Base-by-base conservation (phyloP, 1,140 invertebrate genomes). In the Rhynchophorus ferrugineus region DNA sequence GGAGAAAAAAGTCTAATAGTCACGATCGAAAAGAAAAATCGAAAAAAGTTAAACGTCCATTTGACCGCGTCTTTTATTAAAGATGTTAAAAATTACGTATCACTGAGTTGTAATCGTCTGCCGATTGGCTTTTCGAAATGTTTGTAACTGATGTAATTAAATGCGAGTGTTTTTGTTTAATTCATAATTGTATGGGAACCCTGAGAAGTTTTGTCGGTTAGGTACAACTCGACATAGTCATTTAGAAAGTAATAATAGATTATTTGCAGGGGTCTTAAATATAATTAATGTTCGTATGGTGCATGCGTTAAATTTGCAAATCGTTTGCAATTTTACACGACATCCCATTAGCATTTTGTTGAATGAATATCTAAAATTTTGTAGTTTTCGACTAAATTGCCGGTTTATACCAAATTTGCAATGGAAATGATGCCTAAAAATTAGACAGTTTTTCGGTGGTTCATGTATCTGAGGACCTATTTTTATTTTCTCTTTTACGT, bases 301-400 rank as follows among this genome's bases (percentile, higher is more conserved):
- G 58, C 60, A 62, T 60, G 60, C 60, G 60, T 62, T 56, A 62
- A 62, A 61, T 61, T 61, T 59, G 57, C 57, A 61, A 61, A 62
- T 60, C 57, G 56, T 60, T 60, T 56, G 58, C 58, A 58, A 62
- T 60, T 59, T 61, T 61, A 61, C 60, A 61, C 52, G 54, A 57
- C 57, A 61, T 53, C 48, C 6, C 56, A 60, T 60, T 61, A 59
- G 57, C 57, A 61, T 61, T 61, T 59, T 54, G 57, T 44, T 57
- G 53, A 61, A 61, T 61, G 57, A 57, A 59, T 46, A 55, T 60
- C 56, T 60, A 60, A 60, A 60, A 60, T 58, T 60, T 60, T 49
- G 52, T 60, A 60, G 56, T 60, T 60, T 58, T 60, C 49, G 54
- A 50, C 50, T 22, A 60, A 60, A 60, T 60, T 60, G 51, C 34